Evolutionary conservation across 2,797 vertebrate species (phyloP).

Genomic region (Somateria mollissima): DNA sequence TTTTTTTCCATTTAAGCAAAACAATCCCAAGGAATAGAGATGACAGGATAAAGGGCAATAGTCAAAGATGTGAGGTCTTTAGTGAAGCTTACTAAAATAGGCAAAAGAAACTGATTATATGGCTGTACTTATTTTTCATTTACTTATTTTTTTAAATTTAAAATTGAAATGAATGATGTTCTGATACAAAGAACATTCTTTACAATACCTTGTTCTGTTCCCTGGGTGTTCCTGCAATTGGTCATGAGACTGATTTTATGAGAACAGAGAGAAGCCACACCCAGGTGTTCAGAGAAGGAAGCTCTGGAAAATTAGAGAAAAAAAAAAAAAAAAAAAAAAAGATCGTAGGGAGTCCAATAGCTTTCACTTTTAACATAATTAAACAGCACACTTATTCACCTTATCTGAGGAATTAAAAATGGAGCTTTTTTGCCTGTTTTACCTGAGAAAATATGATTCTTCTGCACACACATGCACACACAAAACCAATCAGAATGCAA

Average conservation of each 20-base stretch:
- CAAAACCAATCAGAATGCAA: background rate
- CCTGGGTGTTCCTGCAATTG: background rate
- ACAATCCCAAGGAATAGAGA: conserved; percentile 35
- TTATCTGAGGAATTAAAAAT: conserved; percentile 8
- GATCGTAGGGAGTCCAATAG: conserved; percentile 31
- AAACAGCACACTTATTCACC: background rate
- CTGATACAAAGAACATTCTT: background rate
- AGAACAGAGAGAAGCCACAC: background rate
- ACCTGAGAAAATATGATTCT: background rate
- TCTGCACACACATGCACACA: background rate
- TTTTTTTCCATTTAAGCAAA: conserved; percentile 67
- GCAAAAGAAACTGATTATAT: background rate
- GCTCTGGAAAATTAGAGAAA: background rate
- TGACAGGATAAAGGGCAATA: conserved; percentile 1
- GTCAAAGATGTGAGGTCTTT: background rate
- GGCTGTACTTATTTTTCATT: background rate
- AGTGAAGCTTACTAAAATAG: background rate
- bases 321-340: background rate
- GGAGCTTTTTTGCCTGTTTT: background rate
- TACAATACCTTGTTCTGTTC: background rate
- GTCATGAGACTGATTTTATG: background rate
- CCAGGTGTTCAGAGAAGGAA: conserved; percentile 10
- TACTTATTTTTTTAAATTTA: background rate
- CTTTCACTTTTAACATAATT: conserved; percentile 43
- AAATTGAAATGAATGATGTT: background rate